These are phyloP conservation scores for Hetaerina americana DNA, from an alignment of 1,140 invertebrate species.

Conservation along the genomic window DNA sequence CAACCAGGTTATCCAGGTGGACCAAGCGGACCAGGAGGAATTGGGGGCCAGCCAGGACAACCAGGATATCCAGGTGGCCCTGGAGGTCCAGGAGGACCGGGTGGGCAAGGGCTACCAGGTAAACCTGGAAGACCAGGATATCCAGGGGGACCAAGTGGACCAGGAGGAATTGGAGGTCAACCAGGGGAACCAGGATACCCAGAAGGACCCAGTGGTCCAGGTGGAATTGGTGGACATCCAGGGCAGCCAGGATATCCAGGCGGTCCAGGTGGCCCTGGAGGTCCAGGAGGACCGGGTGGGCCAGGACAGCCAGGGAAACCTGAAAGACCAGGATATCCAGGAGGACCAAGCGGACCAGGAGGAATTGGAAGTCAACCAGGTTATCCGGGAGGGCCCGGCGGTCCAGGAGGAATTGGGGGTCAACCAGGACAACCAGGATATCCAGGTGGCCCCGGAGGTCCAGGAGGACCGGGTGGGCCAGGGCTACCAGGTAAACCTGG, in stretches of 20 bases:
- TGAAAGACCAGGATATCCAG: conserved; percentile 19
- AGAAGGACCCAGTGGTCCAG: too few relatives aligned
- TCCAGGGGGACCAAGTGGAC: background rate
- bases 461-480: conserved; percentile 5
- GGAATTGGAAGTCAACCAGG: background rate
- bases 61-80: conserved; percentile 10
- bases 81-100: conserved; percentile 1
- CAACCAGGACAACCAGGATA: conserved; percentile 10
- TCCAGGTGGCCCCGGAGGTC: background rate
- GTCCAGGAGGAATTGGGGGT: conserved; percentile 2
- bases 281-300: background rate
- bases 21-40: background rate
- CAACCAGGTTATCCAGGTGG: background rate
- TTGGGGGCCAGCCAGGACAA: too few relatives aligned
- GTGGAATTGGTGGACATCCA: background rate
- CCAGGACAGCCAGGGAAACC: conserved; percentile 15
- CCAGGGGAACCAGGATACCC: conserved; percentile 10
- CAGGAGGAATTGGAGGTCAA: background rate
- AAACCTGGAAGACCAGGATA: background rate
- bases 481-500: conserved; percentile 12
- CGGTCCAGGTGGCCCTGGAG: background rate
- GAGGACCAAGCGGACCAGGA: background rate
- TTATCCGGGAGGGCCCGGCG: conserved; percentile 17
- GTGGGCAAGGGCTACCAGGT: background rate
- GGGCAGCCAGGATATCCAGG: background rate